Conservation (phyloP, 2,113 vertebrate genomes). For the Hoplias malabaricus region DNA sequence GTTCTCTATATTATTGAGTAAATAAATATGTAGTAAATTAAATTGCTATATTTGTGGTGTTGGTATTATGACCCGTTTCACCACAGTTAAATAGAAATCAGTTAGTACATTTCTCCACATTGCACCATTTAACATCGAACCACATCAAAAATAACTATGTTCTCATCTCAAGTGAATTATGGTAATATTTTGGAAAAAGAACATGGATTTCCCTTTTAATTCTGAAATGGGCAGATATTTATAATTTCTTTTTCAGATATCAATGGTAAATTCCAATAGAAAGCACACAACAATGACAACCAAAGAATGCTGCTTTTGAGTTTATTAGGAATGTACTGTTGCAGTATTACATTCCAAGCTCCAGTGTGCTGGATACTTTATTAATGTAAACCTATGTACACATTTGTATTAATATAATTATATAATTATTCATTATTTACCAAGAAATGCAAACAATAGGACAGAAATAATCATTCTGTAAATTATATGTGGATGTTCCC, state of each 20-base stretch:
- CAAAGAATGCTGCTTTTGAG: conserved; percentile 57
- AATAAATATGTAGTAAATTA: too few relatives aligned
- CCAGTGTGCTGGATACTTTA: conserved; percentile 21
- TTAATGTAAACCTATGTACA: neutral
- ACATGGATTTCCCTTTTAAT: conserved; percentile 8
- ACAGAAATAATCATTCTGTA: conserved; percentile 46
- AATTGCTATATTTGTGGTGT: too few relatives aligned
- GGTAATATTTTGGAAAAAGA: too few relatives aligned
- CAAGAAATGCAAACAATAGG: conserved; percentile 56
- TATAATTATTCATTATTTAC: conserved; percentile 46
- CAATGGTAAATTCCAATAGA: conserved; percentile 39
- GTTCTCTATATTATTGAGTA: too few relatives aligned
- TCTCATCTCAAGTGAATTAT: too few relatives aligned
- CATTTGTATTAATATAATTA: neutral
- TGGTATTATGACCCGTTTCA: too few relatives aligned
- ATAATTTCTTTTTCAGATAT: neutral
- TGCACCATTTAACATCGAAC: too few relatives aligned
- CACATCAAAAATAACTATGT: too few relatives aligned
- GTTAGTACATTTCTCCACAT: too few relatives aligned
- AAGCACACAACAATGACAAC: conserved; percentile 46
- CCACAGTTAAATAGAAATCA: too few relatives aligned
- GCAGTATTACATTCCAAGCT: conserved; percentile 11
- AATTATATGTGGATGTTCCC: neutral
- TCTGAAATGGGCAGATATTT: neutral
- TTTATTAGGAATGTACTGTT: conserved; percentile 14